Evolutionary conservation across 2,888 invertebrate genomes (phyloP).

Genomic region (Buathra laborator): DNA sequence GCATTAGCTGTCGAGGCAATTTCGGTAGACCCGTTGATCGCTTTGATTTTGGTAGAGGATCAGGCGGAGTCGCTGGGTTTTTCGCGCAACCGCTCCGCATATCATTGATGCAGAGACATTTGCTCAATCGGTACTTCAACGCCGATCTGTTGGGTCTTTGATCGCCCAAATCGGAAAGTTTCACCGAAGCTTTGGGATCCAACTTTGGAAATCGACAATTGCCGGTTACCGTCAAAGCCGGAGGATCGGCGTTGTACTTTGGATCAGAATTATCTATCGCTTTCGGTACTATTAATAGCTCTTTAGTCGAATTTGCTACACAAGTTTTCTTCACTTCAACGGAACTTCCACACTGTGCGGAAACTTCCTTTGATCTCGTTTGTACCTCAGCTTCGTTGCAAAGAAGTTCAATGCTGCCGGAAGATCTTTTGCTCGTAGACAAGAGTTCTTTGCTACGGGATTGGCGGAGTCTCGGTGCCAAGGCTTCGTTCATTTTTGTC

Average conservation of each 20-base stretch:
- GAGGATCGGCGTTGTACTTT: neutral
- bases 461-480: conserved; percentile 8
- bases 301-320: conserved; percentile 35
- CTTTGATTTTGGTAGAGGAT: conserved; percentile 54
- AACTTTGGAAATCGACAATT: conserved; percentile 20
- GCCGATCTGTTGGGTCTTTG: conserved; percentile 65
- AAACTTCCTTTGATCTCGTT: neutral
- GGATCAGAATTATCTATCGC: neutral
- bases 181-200: neutral
- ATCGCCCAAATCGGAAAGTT: conserved; percentile 54
- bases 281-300: conserved; percentile 22
- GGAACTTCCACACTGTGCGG: neutral
- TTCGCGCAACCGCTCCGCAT: conserved; percentile 51
- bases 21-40: neutral
- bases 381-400: neutral
- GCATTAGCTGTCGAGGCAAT: neutral
- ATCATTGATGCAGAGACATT: conserved; percentile 68
- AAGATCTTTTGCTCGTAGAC: neutral
- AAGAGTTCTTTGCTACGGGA: too few species aligned
- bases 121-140: conserved; percentile 73
- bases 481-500: conserved; percentile 35
- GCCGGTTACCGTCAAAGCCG: conserved; percentile 47
- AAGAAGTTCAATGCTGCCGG: neutral
- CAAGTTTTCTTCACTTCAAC: conserved; percentile 8
- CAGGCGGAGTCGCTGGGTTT: conserved; percentile 29